Evolutionary conservation across 1,140 invertebrate species (phyloP), one percentile per base, ranked within the genome.

Genomic region (Zaprionus ghesquierei): DNA sequence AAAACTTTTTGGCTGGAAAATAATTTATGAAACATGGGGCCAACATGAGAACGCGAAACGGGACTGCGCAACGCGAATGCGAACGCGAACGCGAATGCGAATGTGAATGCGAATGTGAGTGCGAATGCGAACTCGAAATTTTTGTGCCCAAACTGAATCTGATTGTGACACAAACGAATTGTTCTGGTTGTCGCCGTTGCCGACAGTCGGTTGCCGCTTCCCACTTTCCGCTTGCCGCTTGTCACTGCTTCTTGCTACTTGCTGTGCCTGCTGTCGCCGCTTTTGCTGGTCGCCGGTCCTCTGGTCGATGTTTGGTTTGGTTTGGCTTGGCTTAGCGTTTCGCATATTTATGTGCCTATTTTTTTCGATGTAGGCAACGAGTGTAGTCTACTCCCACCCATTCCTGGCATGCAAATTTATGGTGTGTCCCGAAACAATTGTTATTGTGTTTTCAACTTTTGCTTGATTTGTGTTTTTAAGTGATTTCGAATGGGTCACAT

Each of bases 401-500:
- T 79, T 82, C 77, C 80, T 89, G 84, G 85, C 80, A 89, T 89
- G 85, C 77, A 89, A 89, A 89, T 89, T 89, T 89, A 89, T 89
- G 84, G 84, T 82, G 79, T 89, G 77, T 89, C 84, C 84, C 84
- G 79, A 89, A 89, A 89, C 84, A 89, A 89, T 89, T 89, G 84
- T 89, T 89, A 89, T 89, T 89, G 84, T 89, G 79, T 89, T 89
- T 71, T 84, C 80, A 89, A 89, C 80, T 87, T 89, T 89, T 89
- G 84, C 85, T 89, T 89, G 84, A 89, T 89, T 89, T 89, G 84
- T 89, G 84, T 80, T 89, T 89, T 89, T 89, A 89, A 89, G 84
- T 89, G 84, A 89, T 89, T 86, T 81, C 84, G 77, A 86, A 86
- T 86, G 82, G 84, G 84, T 89, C 82, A 76, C 84, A 72, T 61